phyloP scores from a whole-genome alignment of 1,140 invertebrate species.

The Hyles vespertilio region DNA sequence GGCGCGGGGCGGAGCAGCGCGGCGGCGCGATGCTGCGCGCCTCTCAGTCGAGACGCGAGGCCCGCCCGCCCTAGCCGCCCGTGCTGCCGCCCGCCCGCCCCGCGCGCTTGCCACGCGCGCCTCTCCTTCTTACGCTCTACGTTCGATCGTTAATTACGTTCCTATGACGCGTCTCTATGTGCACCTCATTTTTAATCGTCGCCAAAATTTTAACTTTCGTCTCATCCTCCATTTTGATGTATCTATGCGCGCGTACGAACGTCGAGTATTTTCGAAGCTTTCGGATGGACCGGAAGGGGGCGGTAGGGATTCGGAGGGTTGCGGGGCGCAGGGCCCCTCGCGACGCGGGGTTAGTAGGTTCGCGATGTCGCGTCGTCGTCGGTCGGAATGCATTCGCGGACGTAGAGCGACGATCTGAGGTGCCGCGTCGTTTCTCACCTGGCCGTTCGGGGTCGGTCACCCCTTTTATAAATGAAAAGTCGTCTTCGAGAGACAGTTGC shows the following conservation, averaged over 20 bases:
- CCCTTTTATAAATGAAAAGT: slow-evolving; percentile 40
- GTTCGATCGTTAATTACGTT: slow-evolving; percentile 37
- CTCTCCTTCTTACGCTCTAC: slow-evolving; percentile 24
- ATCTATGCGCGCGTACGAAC: slow-evolving; percentile 51
- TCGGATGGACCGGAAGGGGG: slow-evolving; percentile 67
- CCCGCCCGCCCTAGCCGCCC: slow-evolving; percentile 64
- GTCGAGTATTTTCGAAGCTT: slow-evolving; percentile 70
- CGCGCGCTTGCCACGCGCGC: slow-evolving; percentile 48
- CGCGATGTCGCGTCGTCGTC: slow-evolving; percentile 69
- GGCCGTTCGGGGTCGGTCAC: slow-evolving; percentile 45
- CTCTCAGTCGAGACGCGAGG: slow-evolving; percentile 74
- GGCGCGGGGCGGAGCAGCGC: slow-evolving; percentile 47
- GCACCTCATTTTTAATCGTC: slow-evolving; percentile 17
- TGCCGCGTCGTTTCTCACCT: slow-evolving; percentile 65
- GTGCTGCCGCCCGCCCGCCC: slow-evolving; percentile 56
- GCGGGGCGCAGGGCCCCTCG: slow-evolving; percentile 67
- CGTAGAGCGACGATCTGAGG: slow-evolving; percentile 70
- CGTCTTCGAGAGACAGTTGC: slow-evolving; percentile 15
- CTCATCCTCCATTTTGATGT: slow-evolving; percentile 27
- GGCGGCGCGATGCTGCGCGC: slow-evolving; percentile 71
- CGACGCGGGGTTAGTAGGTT: slow-evolving; percentile 71
- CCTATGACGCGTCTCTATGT: slow-evolving; percentile 20
- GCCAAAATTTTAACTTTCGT: slow-evolving; percentile 25
- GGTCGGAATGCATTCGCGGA: slow-evolving; percentile 74
- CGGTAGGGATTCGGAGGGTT: slow-evolving; percentile 63